Evolutionary conservation across 2,113 vertebrate genomes (phyloP).

Genomic region (Menura novaehollandiae): DNA sequence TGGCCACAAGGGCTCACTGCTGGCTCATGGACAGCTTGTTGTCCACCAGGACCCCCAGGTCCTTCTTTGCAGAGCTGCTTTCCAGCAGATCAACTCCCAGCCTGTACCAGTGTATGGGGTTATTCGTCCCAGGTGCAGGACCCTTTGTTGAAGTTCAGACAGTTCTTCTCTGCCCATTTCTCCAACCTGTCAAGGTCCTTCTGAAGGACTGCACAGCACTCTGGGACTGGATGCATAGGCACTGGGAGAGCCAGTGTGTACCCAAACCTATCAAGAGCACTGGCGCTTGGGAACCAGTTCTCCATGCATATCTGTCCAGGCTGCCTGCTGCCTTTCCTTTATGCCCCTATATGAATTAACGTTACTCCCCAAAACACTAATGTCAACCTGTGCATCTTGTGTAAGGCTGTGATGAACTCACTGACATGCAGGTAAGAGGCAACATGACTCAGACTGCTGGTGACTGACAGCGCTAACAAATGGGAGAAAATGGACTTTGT

Average conservation of each 20-base stretch:
- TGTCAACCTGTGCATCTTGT: neutral
- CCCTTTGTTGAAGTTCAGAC: neutral
- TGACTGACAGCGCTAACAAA: neutral
- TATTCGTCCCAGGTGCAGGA: neutral
- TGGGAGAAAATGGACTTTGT: neutral
- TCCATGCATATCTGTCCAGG: rapidly evolving
- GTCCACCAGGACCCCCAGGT: neutral
- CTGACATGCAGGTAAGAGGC: neutral
- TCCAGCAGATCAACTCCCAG: neutral
- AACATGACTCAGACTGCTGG: neutral
- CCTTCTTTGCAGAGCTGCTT: neutral
- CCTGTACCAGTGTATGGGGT: neutral
- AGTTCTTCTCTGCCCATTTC: neutral
- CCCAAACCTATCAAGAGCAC: neutral
- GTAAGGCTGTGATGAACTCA: neutral
- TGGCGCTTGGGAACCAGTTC: neutral
- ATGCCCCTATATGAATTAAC: neutral
- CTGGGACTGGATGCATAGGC: neutral
- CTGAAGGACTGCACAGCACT: neutral
- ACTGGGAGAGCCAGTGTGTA: neutral
- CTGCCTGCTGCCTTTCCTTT: neutral
- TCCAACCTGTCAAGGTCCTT: neutral
- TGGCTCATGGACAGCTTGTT: neutral
- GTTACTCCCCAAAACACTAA: neutral
- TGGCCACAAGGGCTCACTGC: neutral